These are phyloP conservation scores for Apogon hyalosoma DNA, from an alignment of 2,797 vertebrate genomes.

Conservation along the genomic window DNA sequence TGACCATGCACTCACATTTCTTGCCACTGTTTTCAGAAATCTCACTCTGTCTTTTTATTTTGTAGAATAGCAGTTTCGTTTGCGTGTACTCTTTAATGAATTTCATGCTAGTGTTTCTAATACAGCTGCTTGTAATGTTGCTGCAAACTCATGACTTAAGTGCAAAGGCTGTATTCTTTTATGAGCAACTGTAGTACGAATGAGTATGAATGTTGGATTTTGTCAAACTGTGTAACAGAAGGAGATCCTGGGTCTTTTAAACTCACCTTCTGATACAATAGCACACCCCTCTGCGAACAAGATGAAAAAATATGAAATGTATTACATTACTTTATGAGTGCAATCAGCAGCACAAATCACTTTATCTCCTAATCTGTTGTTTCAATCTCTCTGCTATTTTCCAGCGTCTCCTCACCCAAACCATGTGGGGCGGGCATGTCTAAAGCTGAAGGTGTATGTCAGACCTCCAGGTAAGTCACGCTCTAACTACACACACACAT, in stretches of 20 bases:
- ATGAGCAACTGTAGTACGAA: too few relatives aligned
- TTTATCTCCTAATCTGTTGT: conserved; percentile 56
- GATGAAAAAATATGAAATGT: conserved; percentile 41
- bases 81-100: too few relatives aligned
- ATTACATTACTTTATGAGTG: conserved; percentile 29
- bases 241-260: background rate
- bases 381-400: conserved; percentile 56
- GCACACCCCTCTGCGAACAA: background rate
- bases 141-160: too few relatives aligned
- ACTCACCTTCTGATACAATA: conserved; percentile 1
- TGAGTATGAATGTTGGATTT: too few relatives aligned
- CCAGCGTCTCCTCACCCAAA: conserved; percentile 87
- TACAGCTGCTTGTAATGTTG: too few relatives aligned
- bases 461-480: conserved; percentile 86
- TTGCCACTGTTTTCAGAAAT: too few relatives aligned
- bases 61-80: too few relatives aligned
- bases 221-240: too few relatives aligned
- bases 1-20: too few relatives aligned
- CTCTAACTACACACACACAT: conserved; percentile 58
- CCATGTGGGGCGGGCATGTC: conserved; percentile 85
- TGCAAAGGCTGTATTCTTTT: too few relatives aligned
- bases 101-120: too few relatives aligned
- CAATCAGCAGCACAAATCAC: conserved; percentile 45
- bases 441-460: conserved; percentile 88
- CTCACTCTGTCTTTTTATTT: too few relatives aligned